Evolutionary conservation across 2,888 invertebrate genomes (phyloP), one percentile per base, ranked within the genome.

Genomic region (Carcina quercana): DNA sequence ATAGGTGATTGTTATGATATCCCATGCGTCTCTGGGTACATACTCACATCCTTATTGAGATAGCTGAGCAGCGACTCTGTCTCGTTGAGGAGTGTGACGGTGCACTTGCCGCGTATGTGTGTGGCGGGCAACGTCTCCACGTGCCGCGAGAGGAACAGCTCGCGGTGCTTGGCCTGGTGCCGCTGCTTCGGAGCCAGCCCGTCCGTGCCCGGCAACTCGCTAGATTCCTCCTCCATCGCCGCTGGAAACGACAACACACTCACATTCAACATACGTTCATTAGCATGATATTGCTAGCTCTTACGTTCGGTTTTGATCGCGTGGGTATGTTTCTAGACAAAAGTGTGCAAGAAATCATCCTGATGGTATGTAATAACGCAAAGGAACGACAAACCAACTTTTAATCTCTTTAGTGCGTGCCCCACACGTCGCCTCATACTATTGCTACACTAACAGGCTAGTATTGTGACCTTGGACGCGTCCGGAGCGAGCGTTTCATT

Each of bases 91-190:
- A 99, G 88, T 53, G 98, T 98, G 59, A 99, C 99, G 55, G 95
- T 93, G 86, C 99, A 99, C 88, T 99, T 99, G 79, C 98, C 99
- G 69, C 99, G 90, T 63, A 99, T 99, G 86, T 98, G 96, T 40
- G 98, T 98, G 51, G 98, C 98, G 40, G 98, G 97, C 76, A 99
- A 87, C 38, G 97, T 98, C 85, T 99, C 98, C 61, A 97, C 95
- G 87, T 95, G 95, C 56, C 98, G 91, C 29, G 98, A 98, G 49
- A 99, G 89, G 87, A 99, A 99, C 66, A 99, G 87, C 85, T 99
- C 99, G 60, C 98, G 90, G 78, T 99, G 98, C 79, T 96, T 96
- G 75, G 98, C 91, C 83, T 97, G 96, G 85, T 97, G 96, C 61
- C 94, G 91, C 80, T 96, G 94, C 74, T 95, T 94, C 51, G 91